Evolutionary conservation across 2,113 vertebrate genomes (phyloP).

Genomic region (Redunca redunca): DNA sequence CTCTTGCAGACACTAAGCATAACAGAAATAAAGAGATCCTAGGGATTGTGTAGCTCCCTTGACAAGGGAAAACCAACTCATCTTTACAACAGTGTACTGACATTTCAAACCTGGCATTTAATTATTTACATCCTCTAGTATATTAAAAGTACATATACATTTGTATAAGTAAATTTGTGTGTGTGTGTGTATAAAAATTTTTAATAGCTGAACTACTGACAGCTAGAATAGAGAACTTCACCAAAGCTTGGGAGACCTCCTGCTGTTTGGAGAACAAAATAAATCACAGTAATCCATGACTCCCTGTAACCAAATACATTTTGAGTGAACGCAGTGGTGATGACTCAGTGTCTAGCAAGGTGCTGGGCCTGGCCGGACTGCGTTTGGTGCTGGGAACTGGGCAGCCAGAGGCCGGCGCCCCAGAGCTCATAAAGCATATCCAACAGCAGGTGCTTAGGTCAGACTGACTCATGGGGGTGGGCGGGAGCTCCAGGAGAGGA

Average conservation of each 20-base stretch:
- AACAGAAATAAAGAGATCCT: background rate
- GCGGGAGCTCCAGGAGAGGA: background rate
- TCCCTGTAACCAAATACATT: background rate
- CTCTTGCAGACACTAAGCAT: background rate
- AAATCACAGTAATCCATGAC: background rate
- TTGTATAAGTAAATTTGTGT: background rate
- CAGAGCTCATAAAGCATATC: background rate
- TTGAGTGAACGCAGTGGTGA: background rate
- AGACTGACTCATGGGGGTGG: background rate
- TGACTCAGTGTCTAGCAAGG: background rate
- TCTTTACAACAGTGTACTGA: background rate
- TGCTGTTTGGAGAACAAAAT: background rate
- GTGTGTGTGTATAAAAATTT: background rate
- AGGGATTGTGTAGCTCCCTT: background rate
- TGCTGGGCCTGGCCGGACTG: background rate
- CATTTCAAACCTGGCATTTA: conserved; percentile 32
- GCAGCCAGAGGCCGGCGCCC: background rate
- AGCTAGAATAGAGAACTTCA: background rate
- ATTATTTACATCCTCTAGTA: background rate
- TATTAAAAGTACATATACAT: background rate
- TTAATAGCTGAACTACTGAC: background rate
- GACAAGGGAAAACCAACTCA: conserved; percentile 10
- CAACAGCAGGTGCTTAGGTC: background rate
- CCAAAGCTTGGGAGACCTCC: background rate
- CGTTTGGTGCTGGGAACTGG: background rate